These are phyloP conservation scores for Eupithecia abbreviata DNA, from an alignment of 2,888 invertebrate genomes.

Conservation along the genomic window DNA sequence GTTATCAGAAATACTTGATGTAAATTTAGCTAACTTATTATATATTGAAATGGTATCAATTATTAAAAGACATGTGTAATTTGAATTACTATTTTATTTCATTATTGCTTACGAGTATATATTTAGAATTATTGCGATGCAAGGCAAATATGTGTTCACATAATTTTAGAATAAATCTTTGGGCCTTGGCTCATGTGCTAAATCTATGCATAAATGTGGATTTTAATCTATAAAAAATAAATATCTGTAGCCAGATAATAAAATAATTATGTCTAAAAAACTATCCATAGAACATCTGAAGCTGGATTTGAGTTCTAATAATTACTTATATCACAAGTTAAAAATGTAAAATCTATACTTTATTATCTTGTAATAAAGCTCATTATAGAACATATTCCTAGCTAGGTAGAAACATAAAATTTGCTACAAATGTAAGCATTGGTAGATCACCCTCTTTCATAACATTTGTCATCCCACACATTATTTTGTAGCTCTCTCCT, in stretches of 20 bases:
- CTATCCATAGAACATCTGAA: background rate
- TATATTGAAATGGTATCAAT: background rate
- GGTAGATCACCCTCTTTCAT: background rate
- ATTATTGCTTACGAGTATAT: background rate
- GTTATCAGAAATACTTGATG: background rate
- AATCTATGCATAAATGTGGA: slow-evolving; percentile 4
- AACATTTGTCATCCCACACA: background rate
- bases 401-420: background rate
- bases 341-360: background rate
- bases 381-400: background rate
- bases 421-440: background rate
- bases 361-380: background rate
- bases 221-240: slow-evolving; percentile 17
- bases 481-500: background rate
- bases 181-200: background rate
- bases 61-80: slow-evolving; percentile 1
- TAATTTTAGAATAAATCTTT: slow-evolving; percentile 11
- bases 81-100: background rate
- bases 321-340: background rate
- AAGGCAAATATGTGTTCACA: slow-evolving; percentile 12
- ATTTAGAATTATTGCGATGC: slow-evolving; percentile 13
- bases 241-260: slow-evolving; percentile 14
- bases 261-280: background rate
- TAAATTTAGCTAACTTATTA: background rate
- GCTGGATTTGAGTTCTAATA: background rate